Percentiles rank a stretch among this genome's conserved stretches.
These are phyloP conservation scores for Platichthys flesus DNA, from an alignment of 2,113 vertebrate genomes.

Conservation along the genomic window DNA sequence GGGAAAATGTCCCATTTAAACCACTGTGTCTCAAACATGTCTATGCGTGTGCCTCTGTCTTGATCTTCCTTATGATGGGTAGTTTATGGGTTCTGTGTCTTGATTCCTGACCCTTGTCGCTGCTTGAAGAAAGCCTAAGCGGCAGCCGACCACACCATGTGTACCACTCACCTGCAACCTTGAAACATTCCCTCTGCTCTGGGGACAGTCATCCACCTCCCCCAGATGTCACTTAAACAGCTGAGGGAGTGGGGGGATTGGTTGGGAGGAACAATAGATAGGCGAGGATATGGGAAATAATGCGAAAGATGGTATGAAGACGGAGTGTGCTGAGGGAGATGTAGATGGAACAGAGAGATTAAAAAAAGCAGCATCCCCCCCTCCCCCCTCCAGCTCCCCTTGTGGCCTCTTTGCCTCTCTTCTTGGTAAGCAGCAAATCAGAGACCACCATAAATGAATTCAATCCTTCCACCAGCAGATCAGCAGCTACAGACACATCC, in stretches of 20 bases:
- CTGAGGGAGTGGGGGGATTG: background rate
- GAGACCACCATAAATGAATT: conserved; percentile 48
- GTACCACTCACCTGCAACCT: conserved; percentile 46
- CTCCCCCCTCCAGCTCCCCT: conserved; percentile 9
- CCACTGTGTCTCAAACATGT: background rate
- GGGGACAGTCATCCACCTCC: background rate
- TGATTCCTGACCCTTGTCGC: background rate
- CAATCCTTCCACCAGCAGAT: conserved; percentile 34
- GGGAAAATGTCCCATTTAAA: background rate
- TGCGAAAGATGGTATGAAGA: conserved; percentile 19
- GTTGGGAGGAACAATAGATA: background rate
- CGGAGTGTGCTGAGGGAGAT: conserved; percentile 20
- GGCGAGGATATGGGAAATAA: conserved; percentile 1
- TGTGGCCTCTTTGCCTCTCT: conserved; percentile 24
- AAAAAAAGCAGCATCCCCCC: background rate
- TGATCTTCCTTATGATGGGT: background rate
- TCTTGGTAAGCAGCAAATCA: conserved; percentile 50
- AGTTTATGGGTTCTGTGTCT: background rate
- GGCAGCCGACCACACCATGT: background rate
- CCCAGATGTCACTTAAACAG: conserved; percentile 24
- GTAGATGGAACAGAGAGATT: conserved; percentile 23
- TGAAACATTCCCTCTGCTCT: conserved; percentile 32
- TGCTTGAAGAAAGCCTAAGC: background rate
- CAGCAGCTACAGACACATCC: conserved; percentile 31
- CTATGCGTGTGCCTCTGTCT: background rate